phyloP scores from a whole-genome alignment of 2,113 vertebrate species.

The Oriolus oriolus region DNA sequence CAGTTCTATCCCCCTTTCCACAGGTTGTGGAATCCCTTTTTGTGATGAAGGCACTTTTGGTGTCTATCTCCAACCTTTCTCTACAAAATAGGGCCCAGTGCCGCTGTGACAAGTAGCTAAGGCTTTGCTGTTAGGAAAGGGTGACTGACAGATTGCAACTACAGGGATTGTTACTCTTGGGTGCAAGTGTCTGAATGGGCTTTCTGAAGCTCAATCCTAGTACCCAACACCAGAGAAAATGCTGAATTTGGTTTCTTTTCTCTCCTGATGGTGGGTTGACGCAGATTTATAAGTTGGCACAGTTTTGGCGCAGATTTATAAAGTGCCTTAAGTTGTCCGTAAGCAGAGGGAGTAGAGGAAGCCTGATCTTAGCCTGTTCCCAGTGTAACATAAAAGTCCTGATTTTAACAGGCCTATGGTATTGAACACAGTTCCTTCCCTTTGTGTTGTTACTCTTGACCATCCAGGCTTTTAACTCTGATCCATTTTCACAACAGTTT shows the following conservation, averaged over 20 bases:
- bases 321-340: not conserved
- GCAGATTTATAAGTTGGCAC: not conserved
- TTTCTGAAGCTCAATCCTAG: not conserved
- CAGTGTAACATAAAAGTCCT: not conserved
- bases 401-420: not conserved
- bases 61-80: not conserved
- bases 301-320: not conserved
- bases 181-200: not conserved
- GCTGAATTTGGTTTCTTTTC: not conserved
- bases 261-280: not conserved
- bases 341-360: not conserved
- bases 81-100: not conserved
- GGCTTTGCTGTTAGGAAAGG: not conserved
- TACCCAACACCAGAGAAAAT: not conserved
- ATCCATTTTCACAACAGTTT: not conserved
- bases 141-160: not conserved
- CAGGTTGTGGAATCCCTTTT: not conserved
- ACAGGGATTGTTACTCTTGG: not conserved
- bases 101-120: not conserved
- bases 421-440: not conserved
- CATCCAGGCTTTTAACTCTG: not conserved
- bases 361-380: not conserved
- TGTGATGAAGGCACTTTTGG: not conserved
- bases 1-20: not conserved
- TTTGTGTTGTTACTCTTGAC: not conserved